Evolutionary conservation across 2,113 vertebrate genomes (phyloP).

Genomic region (Oophaga pumilio): DNA sequence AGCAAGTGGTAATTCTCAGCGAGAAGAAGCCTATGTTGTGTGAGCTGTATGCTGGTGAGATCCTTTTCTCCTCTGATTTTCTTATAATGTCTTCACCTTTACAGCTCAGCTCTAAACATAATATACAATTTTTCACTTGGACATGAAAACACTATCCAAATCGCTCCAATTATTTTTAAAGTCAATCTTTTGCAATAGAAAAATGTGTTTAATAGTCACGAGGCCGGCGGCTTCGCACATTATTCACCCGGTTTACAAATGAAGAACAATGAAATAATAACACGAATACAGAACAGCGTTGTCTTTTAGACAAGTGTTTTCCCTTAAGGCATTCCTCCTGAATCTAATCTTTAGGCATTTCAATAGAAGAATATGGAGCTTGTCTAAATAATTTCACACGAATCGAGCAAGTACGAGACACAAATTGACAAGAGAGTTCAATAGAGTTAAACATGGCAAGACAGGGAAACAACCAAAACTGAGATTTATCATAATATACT

Average conservation of each 20-base stretch:
- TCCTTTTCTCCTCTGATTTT: not conserved
- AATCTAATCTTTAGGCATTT: constrained; percentile 4
- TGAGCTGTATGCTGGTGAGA: not conserved
- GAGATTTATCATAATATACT: not conserved
- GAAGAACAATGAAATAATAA: constrained; percentile 6
- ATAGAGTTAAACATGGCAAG: not conserved
- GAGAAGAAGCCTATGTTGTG: not conserved
- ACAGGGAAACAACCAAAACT: not conserved
- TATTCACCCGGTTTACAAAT: not conserved
- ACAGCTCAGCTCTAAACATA: not conserved
- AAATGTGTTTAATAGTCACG: not conserved
- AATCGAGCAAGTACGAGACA: not conserved
- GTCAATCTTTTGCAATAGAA: not conserved
- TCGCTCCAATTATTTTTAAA: not conserved
- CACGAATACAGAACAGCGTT: not conserved
- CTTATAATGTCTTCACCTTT: not conserved
- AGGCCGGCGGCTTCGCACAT: not conserved
- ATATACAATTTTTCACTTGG: not conserved
- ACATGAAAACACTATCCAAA: not conserved
- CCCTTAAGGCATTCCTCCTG: not conserved
- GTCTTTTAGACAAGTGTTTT: constrained; percentile 14
- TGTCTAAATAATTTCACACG: constrained; percentile 29
- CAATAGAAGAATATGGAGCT: constrained; percentile 10
- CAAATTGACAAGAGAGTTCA: constrained; percentile 9
- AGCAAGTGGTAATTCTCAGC: too few relatives aligned